These are phyloP conservation scores for Siderastrea radians DNA, from an alignment of 92 coral and sea anemone genomes.

Conservation along the genomic window DNA sequence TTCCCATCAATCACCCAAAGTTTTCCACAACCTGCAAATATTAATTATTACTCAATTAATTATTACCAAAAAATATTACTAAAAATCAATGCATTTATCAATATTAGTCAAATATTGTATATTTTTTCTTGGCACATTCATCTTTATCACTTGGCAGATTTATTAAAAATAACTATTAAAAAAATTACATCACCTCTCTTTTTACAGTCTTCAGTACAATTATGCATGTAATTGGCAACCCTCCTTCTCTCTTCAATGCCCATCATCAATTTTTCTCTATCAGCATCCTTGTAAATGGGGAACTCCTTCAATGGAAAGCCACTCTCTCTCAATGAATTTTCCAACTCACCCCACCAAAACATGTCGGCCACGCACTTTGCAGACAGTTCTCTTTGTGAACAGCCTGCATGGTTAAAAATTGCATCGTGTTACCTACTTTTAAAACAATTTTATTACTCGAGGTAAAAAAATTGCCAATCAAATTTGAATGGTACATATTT, in stretches of 20 bases:
- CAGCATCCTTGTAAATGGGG: background rate
- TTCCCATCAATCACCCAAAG: constrained; percentile 18
- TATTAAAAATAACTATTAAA: background rate
- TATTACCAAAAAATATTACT: too few species aligned
- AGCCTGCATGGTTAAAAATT: too few species aligned
- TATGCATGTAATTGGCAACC: background rate
- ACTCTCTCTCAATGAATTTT: too few species aligned
- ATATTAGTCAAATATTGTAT: too few species aligned
- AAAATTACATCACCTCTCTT: constrained; percentile 2
- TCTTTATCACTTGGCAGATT: too few species aligned
- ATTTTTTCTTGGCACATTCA: too few species aligned
- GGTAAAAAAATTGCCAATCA: too few species aligned
- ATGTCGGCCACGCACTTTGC: constrained; percentile 1
- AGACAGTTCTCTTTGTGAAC: constrained; percentile 3
- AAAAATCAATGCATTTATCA: too few species aligned
- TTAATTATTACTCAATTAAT: too few species aligned
- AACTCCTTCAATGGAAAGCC: background rate
- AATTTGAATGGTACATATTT: too few species aligned
- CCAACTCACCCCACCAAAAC: constrained; percentile 15
- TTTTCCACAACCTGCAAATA: background rate
- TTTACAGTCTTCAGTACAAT: background rate
- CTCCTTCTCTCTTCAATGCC: constrained; percentile 8
- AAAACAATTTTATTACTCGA: too few species aligned
- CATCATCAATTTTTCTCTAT: background rate
- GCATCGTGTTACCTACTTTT: too few species aligned